Evolutionary conservation across 2,888 invertebrate species (phyloP).

Genomic region (Catocala nupta): DNA sequence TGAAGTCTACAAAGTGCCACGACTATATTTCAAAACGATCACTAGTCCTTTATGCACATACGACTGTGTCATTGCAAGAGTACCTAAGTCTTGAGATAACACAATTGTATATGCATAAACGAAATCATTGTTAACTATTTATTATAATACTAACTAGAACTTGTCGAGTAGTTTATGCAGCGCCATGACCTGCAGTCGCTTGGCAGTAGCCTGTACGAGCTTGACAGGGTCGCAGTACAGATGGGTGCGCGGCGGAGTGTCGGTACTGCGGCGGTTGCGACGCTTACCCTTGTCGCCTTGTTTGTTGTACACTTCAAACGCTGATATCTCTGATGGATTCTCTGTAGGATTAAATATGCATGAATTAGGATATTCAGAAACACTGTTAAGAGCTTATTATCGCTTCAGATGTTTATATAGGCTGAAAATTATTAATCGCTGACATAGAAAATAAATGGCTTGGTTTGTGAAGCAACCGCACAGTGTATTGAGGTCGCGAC

Average conservation of each 20-base stretch:
- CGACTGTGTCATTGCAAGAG: too few species aligned
- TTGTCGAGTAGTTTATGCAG: conserved; percentile 85
- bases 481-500: too few species aligned
- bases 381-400: too few species aligned
- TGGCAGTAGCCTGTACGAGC: conserved; percentile 86
- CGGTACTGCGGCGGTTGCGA: conserved; percentile 59
- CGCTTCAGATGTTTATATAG: too few species aligned
- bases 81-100: too few species aligned
- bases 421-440: too few species aligned
- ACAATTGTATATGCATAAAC: too few species aligned
- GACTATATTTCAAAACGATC: not conserved
- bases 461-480: too few species aligned
- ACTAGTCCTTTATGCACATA: not conserved
- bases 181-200: conserved; percentile 81
- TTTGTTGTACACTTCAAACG: conserved; percentile 82
- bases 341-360: conserved; percentile 53
- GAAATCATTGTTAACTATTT: too few species aligned
- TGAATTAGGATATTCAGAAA: too few species aligned
- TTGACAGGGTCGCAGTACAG: conserved; percentile 85
- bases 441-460: too few species aligned
- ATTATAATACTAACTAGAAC: conserved; percentile 68
- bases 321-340: conserved; percentile 79
- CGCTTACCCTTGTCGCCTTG: conserved; percentile 61
- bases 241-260: conserved; percentile 59
- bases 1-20: too few species aligned